Conservation (phyloP, 1,140 invertebrate species). For the Anadara kagoshimensis region DNA sequence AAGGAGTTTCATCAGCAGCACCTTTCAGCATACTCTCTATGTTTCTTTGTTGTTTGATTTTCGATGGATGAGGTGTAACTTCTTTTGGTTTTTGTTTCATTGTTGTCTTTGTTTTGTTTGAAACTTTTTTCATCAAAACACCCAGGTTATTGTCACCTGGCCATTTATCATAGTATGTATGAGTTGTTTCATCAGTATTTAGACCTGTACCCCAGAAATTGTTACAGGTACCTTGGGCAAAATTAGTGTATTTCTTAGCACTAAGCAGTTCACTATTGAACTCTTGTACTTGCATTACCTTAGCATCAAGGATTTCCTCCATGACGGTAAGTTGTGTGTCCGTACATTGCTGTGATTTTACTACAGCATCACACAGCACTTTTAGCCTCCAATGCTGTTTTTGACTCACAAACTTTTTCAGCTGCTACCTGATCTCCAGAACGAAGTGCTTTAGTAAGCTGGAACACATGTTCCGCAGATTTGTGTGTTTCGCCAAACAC, state of each 20-base stretch:
- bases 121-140: neutral
- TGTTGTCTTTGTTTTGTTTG: neutral
- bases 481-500: slow-evolving; percentile 10
- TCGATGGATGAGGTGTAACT: no score
- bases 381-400: neutral
- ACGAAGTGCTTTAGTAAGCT: neutral
- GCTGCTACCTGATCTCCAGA: slow-evolving; percentile 1
- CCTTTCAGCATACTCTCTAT: no score
- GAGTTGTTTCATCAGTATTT: neutral
- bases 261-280: neutral
- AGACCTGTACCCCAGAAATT: neutral
- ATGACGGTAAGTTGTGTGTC: neutral
- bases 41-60: no score
- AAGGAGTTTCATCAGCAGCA: no score
- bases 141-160: neutral
- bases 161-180: neutral
- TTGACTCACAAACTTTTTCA: neutral
- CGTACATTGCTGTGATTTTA: neutral
- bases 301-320: neutral
- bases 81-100: no score
- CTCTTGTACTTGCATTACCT: neutral
- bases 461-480: neutral
- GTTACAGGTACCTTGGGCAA: slow-evolving; percentile 4
- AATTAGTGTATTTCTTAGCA: neutral
- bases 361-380: neutral